Evolutionary conservation across 2,888 invertebrate genomes (phyloP), one percentile per base, ranked within the genome.

Genomic region (Leptinotarsa haldemani): DNA sequence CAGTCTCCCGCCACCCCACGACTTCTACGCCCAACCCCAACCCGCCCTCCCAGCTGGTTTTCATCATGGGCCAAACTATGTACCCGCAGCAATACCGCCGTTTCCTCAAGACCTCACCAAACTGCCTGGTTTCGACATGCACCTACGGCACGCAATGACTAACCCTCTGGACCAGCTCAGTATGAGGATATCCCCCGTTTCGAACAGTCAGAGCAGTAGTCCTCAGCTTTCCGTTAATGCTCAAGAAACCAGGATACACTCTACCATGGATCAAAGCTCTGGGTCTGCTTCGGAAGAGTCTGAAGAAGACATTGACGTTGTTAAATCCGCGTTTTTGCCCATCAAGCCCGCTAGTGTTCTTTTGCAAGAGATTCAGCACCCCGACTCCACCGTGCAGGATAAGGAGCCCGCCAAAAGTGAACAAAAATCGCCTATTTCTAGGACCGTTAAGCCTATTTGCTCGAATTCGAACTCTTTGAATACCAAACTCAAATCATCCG

Each of bases 291-390:
- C 93, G 73, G 93, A 78, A 3, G 93, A 93, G 16, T 74, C 65
- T 65, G 93, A 93, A 74, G 93, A 93, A 82, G 92, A 92, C 72
- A 93, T 93, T 81, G 94, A 93, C 83, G 94, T 94, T 30, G 94
- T 94, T 0, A 93, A 92, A 82, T 94, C 94, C 0, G 94, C 94
- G 2, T 94, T 93, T 86, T 92, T 92, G 66, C 93, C 93, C 25
- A 92, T 92, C 69, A 88, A 90, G 77, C 90, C 91, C 0, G 91
- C 91, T 74, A 91, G 89, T 80, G 87, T 90, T 3, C 88, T 90
- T 78, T 83, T 91, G 47, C 90, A 90, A 76, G 86, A 87, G 76
- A 83, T 86, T 20, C 90, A 81, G 80, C 90, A 91, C 69, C 91
- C 92, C 0, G 91, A 92, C 84, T 90, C 92, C 13, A 90, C 91